phyloP scores from a whole-genome alignment of 1,140 invertebrate genomes.

The Brachionus paranguensis region DNA sequence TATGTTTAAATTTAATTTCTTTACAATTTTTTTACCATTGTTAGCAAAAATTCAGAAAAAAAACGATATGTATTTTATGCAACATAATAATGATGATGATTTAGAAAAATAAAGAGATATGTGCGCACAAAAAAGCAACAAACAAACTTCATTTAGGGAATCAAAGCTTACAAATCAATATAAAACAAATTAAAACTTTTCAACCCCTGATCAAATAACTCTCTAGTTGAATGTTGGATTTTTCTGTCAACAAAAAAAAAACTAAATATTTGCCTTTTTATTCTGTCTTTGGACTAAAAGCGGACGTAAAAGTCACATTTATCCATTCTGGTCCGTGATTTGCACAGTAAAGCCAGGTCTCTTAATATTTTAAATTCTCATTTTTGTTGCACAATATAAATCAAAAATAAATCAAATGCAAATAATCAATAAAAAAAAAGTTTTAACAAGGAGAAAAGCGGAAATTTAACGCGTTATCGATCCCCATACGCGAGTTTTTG shows the following conservation, averaged over 20 bases:
- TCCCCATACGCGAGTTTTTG: neutral
- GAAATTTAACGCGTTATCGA: neutral
- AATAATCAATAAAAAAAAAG: neutral
- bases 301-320: neutral
- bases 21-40: neutral
- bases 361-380: neutral
- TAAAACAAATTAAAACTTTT: neutral
- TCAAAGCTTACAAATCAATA: neutral
- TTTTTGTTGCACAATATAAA: neutral
- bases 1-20: neutral
- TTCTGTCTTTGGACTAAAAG: neutral
- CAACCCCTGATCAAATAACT: neutral
- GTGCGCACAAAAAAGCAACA: neutral
- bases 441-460: neutral
- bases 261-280: neutral
- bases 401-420: neutral
- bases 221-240: neutral
- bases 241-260: neutral
- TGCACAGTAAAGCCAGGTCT: neutral
- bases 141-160: neutral
- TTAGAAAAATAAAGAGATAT: neutral
- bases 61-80: neutral
- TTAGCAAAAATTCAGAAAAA: neutral
- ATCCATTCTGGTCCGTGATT: neutral
- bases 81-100: neutral